phyloP scores from a whole-genome alignment of 2,888 invertebrate genomes.

The Leucoma salicis region DNA sequence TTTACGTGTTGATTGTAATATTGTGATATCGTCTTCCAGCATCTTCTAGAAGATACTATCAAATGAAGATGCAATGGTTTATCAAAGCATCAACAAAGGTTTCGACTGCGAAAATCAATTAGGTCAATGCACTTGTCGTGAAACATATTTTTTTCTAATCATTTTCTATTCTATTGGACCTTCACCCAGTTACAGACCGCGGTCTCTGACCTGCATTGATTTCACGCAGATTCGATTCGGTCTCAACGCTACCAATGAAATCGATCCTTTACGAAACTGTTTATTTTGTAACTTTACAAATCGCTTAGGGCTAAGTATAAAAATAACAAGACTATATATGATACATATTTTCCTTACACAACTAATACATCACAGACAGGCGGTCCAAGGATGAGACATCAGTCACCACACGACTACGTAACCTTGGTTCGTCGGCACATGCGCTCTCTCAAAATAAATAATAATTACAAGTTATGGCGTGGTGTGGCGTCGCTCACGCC shows the following conservation, averaged over 20 bases:
- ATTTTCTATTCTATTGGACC: constrained; percentile 62
- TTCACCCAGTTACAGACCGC: constrained; percentile 62
- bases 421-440: constrained; percentile 11
- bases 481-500: constrained; percentile 33
- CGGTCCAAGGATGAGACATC: constrained; percentile 15
- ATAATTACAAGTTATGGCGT: constrained; percentile 61
- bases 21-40: background rate
- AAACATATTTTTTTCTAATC: constrained; percentile 37
- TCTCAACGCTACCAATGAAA: constrained; percentile 58
- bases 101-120: constrained; percentile 35
- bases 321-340: constrained; percentile 57
- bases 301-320: constrained; percentile 67
- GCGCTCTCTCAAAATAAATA: constrained; percentile 57
- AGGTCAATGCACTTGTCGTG: constrained; percentile 52
- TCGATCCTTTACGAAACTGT: constrained; percentile 66
- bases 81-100: constrained; percentile 3
- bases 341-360: constrained; percentile 41
- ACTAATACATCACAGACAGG: constrained; percentile 59
- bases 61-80: constrained; percentile 1
- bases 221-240: constrained; percentile 61
- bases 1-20: background rate
- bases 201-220: constrained; percentile 56
- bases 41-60: background rate
- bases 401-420: constrained; percentile 5
- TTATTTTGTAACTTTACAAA: constrained; percentile 73